phyloP scores from a whole-genome alignment of 2,888 invertebrate species.

The Hololepta plana region DNA sequence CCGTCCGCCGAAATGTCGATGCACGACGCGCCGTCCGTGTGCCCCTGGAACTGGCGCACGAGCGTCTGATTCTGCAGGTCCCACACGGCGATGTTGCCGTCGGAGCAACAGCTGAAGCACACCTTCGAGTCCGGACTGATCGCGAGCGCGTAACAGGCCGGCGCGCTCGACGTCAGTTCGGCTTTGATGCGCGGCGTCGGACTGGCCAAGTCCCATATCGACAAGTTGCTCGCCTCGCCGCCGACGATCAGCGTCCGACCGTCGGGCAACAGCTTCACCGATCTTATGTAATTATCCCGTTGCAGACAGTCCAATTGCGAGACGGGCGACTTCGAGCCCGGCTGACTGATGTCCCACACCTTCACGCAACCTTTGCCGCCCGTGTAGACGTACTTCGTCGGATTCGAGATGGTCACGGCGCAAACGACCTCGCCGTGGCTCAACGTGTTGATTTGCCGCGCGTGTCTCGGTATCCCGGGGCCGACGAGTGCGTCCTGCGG shows the following conservation, averaged over 20 bases:
- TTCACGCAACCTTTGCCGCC: conserved; percentile 94
- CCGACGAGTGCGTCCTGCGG: conserved; percentile 85
- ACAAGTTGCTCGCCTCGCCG: conserved; percentile 87
- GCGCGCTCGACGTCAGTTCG: conserved; percentile 76
- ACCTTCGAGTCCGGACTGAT: conserved; percentile 95
- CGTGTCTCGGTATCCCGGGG: conserved; percentile 85
- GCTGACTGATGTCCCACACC: conserved; percentile 64
- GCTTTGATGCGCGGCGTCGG: conserved; percentile 86
- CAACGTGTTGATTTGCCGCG: conserved; percentile 74
- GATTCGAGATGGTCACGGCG: conserved; percentile 83
- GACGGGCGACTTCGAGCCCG: conserved; percentile 58
- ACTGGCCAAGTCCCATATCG: conserved; percentile 89
- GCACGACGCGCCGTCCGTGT: conserved; percentile 95
- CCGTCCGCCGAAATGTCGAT: conserved; percentile 94
- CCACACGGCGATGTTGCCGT: conserved; percentile 97
- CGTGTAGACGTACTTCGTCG: conserved; percentile 87
- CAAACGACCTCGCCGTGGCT: conserved; percentile 96
- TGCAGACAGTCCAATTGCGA: conserved; percentile 83
- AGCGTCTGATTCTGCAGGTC: conserved; percentile 80
- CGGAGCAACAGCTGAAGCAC: conserved; percentile 97
- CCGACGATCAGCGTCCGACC: conserved; percentile 90
- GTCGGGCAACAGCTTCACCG: conserved; percentile 87
- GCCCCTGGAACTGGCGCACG: conserved; percentile 82
- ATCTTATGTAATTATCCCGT: conserved; percentile 89
- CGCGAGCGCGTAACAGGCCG: conserved; percentile 95